phyloP scores from a whole-genome alignment of 2,797 vertebrate genomes.

The Dicrostonyx torquatus region DNA sequence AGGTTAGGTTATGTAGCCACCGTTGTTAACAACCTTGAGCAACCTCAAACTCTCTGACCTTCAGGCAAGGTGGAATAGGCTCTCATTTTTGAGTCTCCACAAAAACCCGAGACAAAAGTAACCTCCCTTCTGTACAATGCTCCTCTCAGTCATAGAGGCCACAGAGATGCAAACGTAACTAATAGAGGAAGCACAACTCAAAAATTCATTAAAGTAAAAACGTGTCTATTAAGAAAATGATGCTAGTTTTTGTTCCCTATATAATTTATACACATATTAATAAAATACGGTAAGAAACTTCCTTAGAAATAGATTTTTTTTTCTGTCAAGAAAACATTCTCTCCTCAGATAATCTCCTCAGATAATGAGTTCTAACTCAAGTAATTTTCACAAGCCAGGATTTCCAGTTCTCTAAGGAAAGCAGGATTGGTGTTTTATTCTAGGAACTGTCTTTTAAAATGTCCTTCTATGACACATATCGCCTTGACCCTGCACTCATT shows the following conservation, averaged over 20 bases:
- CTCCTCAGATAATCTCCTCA: not conserved
- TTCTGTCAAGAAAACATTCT: not conserved
- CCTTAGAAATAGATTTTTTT: constrained; percentile 35
- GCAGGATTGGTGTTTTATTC: not conserved
- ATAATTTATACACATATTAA: not conserved
- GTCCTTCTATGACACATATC: not conserved
- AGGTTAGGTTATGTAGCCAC: too few species aligned
- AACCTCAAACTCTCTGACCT: too few species aligned
- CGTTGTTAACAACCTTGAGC: too few species aligned
- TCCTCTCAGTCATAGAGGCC: not conserved
- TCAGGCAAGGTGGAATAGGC: too few species aligned
- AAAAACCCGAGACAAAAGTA: not conserved
- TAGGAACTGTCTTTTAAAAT: not conserved
- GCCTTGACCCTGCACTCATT: not conserved
- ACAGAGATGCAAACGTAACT: not conserved
- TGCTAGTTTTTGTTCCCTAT: not conserved
- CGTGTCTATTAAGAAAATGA: constrained; percentile 46
- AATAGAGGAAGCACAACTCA: not conserved
- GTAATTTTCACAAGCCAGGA: not conserved
- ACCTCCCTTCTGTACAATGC: not conserved
- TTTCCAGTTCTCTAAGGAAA: constrained; percentile 49
- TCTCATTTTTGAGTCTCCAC: too few species aligned
- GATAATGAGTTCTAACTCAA: not conserved
- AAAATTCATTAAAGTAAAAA: constrained; percentile 5
- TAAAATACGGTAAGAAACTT: not conserved